Evolutionary conservation across 2,888 invertebrate species (phyloP).

Genomic region (Bugula neritina): DNA sequence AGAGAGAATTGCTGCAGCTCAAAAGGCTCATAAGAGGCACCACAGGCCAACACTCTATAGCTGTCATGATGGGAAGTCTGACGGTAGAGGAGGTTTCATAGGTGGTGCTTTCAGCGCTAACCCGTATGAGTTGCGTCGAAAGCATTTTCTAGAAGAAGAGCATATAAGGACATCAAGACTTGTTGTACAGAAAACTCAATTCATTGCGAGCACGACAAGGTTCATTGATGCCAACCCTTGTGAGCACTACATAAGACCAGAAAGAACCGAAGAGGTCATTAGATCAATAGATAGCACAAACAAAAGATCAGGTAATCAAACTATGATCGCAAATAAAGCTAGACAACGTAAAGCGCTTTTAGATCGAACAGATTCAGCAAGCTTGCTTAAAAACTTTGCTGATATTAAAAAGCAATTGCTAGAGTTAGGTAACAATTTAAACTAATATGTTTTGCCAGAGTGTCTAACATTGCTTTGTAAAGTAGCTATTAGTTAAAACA

Average conservation of each 20-base stretch:
- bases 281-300: constrained; percentile 1
- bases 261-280: constrained; percentile 20
- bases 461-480: too few species aligned
- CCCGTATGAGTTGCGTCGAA: constrained; percentile 9
- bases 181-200: not conserved
- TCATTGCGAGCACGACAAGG: not conserved
- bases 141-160: not conserved
- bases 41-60: constrained; percentile 5
- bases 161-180: not conserved
- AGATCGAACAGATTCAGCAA: not conserved
- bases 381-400: constrained; percentile 38
- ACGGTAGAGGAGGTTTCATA: not conserved
- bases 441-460: too few species aligned
- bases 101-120: not conserved
- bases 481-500: too few species aligned
- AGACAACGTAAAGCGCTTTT: not conserved
- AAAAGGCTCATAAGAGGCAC: not conserved
- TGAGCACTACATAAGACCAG: constrained; percentile 1
- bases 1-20: constrained; percentile 14
- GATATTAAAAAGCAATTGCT: constrained; percentile 40
- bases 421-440: too few species aligned
- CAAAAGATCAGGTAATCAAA: not conserved
- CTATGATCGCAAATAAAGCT: not conserved
- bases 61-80: constrained; percentile 9
- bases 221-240: not conserved